These are phyloP conservation scores for Acyrthosiphon pisum DNA, from an alignment of 1,140 invertebrate genomes.

Conservation along the genomic window DNA sequence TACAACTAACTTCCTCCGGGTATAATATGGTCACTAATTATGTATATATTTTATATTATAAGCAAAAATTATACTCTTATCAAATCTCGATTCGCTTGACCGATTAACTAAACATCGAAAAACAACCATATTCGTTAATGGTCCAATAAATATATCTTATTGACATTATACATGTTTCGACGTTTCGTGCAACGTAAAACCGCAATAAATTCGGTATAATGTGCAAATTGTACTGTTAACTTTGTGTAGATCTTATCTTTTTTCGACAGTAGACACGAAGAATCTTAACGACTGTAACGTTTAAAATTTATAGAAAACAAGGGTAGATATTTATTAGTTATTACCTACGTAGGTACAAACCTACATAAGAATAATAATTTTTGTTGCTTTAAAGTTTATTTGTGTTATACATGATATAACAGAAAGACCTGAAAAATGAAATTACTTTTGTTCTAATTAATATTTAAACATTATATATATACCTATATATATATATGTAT, in stretches of 20 bases:
- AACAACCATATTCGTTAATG: background rate
- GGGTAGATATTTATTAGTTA: background rate
- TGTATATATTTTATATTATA: background rate
- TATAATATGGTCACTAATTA: background rate
- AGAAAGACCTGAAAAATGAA: no score
- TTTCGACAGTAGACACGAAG: background rate
- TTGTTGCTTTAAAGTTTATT: background rate
- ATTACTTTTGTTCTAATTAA: no score
- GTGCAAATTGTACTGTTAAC: background rate
- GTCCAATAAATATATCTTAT: slow-evolving; percentile 1
- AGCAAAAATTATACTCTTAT: background rate
- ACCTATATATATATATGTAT: no score
- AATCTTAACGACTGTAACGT: background rate
- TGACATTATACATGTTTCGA: slow-evolving; percentile 1
- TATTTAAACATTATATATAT: no score
- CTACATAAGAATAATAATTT: background rate
- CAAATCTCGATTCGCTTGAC: slow-evolving; percentile 25
- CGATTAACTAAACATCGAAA: background rate
- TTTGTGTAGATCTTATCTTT: background rate
- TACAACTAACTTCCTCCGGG: background rate
- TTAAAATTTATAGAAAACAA: background rate
- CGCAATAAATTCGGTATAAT: background rate
- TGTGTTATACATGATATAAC: background rate
- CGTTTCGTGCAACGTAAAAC: background rate
- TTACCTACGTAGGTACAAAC: background rate